Conservation (phyloP, 2,888 invertebrate species). For the Xiphydria camelus region DNA sequence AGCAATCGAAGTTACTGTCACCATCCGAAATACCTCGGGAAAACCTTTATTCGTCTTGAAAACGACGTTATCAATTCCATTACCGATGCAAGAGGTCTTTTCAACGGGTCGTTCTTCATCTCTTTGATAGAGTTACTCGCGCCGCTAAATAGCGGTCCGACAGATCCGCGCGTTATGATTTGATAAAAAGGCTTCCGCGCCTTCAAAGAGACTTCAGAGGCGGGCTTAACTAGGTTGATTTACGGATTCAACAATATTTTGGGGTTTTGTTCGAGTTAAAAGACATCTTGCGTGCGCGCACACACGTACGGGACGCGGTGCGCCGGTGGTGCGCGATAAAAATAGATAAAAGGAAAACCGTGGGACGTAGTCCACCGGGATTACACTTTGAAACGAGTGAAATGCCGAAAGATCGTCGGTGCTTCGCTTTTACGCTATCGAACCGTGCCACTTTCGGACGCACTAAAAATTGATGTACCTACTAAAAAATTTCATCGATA, state of each 20-base stretch:
- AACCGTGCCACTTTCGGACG: too few species aligned
- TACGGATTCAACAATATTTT: slow-evolving; percentile 17
- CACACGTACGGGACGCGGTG: background rate
- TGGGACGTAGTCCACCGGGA: slow-evolving; percentile 9
- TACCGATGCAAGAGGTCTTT: slow-evolving; percentile 2
- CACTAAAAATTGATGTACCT: too few species aligned
- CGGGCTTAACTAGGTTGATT: slow-evolving; percentile 13
- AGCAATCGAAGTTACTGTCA: too few species aligned
- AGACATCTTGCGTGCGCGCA: slow-evolving; percentile 1
- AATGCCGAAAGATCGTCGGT: too few species aligned
- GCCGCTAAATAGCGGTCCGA: slow-evolving; percentile 1
- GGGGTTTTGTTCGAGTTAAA: slow-evolving; percentile 12
- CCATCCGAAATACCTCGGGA: too few species aligned
- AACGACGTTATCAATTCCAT: background rate
- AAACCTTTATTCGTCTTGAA: background rate
- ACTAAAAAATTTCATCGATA: too few species aligned
- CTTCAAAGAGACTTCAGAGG: slow-evolving; percentile 11
- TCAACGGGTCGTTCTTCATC: slow-evolving; percentile 1
- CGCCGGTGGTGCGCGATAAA: slow-evolving; percentile 7
- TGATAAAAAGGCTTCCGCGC: slow-evolving; percentile 12
- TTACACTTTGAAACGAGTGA: slow-evolving; percentile 7
- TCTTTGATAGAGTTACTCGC: background rate
- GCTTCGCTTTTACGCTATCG: too few species aligned
- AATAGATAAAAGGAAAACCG: slow-evolving; percentile 17
- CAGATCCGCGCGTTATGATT: slow-evolving; percentile 9